These are phyloP conservation scores for Anoncus sp. DNA, from an alignment of 2,888 invertebrate species.

Conservation along the genomic window DNA sequence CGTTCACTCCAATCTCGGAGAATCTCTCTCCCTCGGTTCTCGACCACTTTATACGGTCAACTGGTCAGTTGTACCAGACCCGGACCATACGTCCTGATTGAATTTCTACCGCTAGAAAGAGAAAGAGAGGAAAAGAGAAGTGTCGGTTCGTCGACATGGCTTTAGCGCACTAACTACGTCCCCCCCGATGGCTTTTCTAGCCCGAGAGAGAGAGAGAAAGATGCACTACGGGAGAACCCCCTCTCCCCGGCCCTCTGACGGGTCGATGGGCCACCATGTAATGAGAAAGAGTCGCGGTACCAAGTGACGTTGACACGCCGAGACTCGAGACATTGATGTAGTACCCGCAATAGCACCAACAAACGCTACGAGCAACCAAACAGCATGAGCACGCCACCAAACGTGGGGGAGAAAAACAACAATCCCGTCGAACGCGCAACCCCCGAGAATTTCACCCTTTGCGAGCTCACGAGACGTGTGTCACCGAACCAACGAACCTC, in stretches of 20 bases:
- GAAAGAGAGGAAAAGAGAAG: slow-evolving; percentile 19
- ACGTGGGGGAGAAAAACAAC: slow-evolving; percentile 43
- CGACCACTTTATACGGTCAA: slow-evolving; percentile 52
- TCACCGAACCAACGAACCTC: slow-evolving; percentile 52
- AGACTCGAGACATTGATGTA: slow-evolving; percentile 75
- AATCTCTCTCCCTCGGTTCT: slow-evolving; percentile 59
- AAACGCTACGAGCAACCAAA: slow-evolving; percentile 40
- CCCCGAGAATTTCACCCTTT: slow-evolving; percentile 54
- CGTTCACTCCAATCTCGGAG: slow-evolving; percentile 45
- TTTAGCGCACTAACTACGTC: not conserved
- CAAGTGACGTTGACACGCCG: slow-evolving; percentile 74
- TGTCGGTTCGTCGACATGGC: slow-evolving; percentile 44
- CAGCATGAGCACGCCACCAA: slow-evolving; percentile 47
- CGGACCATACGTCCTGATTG: slow-evolving; percentile 71
- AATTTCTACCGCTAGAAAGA: slow-evolving; percentile 71
- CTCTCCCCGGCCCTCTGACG: too few relatives aligned
- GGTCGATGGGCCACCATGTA: slow-evolving; percentile 69
- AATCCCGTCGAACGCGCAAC: too few relatives aligned
- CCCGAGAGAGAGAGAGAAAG: slow-evolving; percentile 4
- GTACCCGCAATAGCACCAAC: slow-evolving; percentile 62
- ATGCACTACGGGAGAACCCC: too few relatives aligned
- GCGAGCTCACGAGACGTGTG: slow-evolving; percentile 46
- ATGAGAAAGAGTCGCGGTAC: slow-evolving; percentile 76
- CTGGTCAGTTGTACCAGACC: slow-evolving; percentile 44
- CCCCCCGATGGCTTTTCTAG: slow-evolving; percentile 51